These are phyloP conservation scores for Ibycter americanus DNA, from an alignment of 2,797 vertebrate species.

Conservation along the genomic window DNA sequence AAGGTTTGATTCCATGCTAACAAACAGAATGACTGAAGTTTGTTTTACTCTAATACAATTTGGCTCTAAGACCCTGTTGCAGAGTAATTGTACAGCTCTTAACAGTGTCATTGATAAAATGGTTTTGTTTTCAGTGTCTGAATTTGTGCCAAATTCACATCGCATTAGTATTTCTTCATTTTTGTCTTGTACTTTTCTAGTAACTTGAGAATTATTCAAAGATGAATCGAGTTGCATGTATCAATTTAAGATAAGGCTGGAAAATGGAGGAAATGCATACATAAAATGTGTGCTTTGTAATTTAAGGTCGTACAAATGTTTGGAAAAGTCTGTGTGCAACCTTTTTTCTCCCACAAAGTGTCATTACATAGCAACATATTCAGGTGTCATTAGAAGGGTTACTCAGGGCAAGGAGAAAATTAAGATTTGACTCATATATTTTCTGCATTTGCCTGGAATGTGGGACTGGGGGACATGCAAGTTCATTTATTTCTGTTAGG, in stretches of 20 bases:
- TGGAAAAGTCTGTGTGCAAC: neutral
- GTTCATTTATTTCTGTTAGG: neutral
- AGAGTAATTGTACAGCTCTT: neutral
- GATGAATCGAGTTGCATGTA: neutral
- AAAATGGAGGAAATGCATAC: neutral
- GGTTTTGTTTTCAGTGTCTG: neutral
- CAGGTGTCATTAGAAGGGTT: neutral
- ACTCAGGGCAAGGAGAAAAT: neutral
- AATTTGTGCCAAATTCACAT: neutral
- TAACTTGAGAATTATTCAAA: neutral
- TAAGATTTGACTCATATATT: neutral
- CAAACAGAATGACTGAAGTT: neutral
- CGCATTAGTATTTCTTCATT: neutral
- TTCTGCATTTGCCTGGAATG: neutral
- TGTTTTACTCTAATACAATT: neutral
- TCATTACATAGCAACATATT: neutral
- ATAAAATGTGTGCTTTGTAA: neutral
- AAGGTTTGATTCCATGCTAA: neutral
- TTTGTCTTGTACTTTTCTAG: neutral
- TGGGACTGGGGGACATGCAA: neutral
- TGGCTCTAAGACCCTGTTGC: neutral
- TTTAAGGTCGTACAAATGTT: neutral
- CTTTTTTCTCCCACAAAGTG: neutral
- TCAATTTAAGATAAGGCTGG: neutral
- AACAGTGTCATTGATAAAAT: neutral